phyloP scores from a whole-genome alignment of 2,888 invertebrate species.

The Fabriciana adippe region DNA sequence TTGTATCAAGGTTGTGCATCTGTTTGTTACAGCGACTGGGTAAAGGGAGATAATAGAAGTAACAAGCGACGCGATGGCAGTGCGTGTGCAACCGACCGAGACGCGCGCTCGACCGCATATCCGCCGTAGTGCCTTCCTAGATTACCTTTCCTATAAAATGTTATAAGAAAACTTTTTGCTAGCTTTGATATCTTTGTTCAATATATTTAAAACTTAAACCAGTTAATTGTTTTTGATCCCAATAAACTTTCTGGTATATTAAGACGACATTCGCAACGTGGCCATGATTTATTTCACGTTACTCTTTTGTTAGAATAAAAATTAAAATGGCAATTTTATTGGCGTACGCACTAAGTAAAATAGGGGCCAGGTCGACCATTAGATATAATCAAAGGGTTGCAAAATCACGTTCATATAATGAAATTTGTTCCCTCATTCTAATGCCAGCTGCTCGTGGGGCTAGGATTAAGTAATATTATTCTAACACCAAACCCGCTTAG shows the following conservation, averaged over 20 bases:
- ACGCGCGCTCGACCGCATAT: slow-evolving; percentile 77
- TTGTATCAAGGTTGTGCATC: slow-evolving; percentile 64
- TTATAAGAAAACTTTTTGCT: slow-evolving; percentile 37
- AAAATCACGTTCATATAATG: slow-evolving; percentile 66
- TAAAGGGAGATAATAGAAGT: slow-evolving; percentile 71
- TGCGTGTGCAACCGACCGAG: slow-evolving; percentile 68
- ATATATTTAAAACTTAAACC: not conserved
- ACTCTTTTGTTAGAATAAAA: not conserved
- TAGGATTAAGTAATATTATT: slow-evolving; percentile 67
- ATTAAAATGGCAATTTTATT: slow-evolving; percentile 18
- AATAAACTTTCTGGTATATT: too few relatives aligned
- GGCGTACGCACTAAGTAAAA: slow-evolving; percentile 21
- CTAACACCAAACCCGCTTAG: slow-evolving; percentile 58
- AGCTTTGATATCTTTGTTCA: too few relatives aligned
- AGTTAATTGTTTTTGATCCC: too few relatives aligned
- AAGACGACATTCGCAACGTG: too few relatives aligned
- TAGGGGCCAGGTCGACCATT: slow-evolving; percentile 47
- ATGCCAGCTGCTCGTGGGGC: slow-evolving; percentile 64
- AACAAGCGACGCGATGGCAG: slow-evolving; percentile 72
- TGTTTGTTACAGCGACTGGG: slow-evolving; percentile 61
- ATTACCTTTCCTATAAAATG: slow-evolving; percentile 45
- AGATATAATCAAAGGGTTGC: slow-evolving; percentile 73
- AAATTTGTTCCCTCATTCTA: slow-evolving; percentile 59
- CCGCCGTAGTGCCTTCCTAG: slow-evolving; percentile 74
- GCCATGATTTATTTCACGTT: not conserved